Evolutionary conservation across 1,140 invertebrate genomes (phyloP), one percentile per base, ranked within the genome.

Genomic region (Lycorma delicatula): DNA sequence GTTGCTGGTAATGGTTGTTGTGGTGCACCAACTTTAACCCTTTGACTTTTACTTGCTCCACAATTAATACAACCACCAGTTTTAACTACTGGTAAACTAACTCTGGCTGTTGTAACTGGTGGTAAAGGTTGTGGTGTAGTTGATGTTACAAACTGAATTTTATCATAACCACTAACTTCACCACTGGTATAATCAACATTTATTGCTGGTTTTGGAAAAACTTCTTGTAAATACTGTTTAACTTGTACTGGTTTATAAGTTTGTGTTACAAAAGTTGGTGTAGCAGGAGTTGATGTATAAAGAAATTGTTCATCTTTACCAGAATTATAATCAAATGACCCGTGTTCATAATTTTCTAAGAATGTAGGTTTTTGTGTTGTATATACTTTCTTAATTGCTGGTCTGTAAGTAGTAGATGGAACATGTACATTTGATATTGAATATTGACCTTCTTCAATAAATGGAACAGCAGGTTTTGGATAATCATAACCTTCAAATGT

Each of bases 11-110:
- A 53, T 55, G 3, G 57, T 49, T 20, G 56, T 54, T 4, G 58
- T n/a, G 7, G 59, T 58, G n/a, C 60, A 12, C 55, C 49, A 11
- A 64, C 60, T 48, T 41, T 59, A 20, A 61, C 58, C 52, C 59
- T 60, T 50, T 62, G 41, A 44, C 41, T 44, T 22, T 44, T 44
- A 9, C 41, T 44, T 6, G 23, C 23, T 20, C 41, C 41, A 44
- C 41, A 44, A 44, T 44, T 22, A 44, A 44, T 44, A 22, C 41
- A 44, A 20, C 44, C 56, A 2, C 22, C 27, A 1, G 26, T 25
- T 18, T 46, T 47, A 11, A 56, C 27, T 3, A 48, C 54, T 9
- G 54, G 54, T 16, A 56, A 22, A 44, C 51, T 57, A 1, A 60
- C 58, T 44, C 56, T 53, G 25, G 59, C 58, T 27, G 49, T 53